Evolutionary conservation across 1,140 invertebrate species (phyloP).

Genomic region (Brachionus koreanus): DNA sequence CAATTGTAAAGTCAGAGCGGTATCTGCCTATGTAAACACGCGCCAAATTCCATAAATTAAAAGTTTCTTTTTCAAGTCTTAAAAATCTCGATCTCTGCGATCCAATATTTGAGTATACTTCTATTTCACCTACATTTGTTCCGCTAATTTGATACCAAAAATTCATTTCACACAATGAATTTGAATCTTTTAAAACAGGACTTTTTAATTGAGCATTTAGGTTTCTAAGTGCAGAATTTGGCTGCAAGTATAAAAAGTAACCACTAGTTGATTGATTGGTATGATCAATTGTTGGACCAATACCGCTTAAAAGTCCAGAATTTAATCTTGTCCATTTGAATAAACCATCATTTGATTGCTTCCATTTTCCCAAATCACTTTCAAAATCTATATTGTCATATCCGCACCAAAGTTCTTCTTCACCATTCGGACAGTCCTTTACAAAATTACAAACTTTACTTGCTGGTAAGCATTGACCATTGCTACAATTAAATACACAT

Average conservation of each 20-base stretch:
- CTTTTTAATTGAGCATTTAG: constrained; percentile 37
- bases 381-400: constrained; percentile 47
- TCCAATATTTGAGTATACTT: constrained; percentile 46
- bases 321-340: constrained; percentile 39
- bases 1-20: constrained; percentile 6
- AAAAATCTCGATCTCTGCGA: constrained; percentile 16
- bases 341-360: constrained; percentile 30
- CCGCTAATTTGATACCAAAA: constrained; percentile 50
- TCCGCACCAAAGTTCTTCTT: constrained; percentile 52
- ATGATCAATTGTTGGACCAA: constrained; percentile 47
- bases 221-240: not conserved
- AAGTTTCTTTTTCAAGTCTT: constrained; percentile 39
- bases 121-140: constrained; percentile 47
- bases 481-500: constrained; percentile 32
- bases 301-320: not conserved
- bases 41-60: constrained; percentile 50
- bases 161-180: constrained; percentile 41
- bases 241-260: constrained; percentile 46
- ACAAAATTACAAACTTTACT: constrained; percentile 52
- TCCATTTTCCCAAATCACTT: constrained; percentile 46
- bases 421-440: constrained; percentile 51
- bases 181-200: constrained; percentile 44
- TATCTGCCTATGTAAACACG: constrained; percentile 48
- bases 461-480: constrained; percentile 47
- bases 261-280: constrained; percentile 45